Base-by-base conservation (phyloP, 2,888 invertebrate species). In the Apoda limacodes region DNA sequence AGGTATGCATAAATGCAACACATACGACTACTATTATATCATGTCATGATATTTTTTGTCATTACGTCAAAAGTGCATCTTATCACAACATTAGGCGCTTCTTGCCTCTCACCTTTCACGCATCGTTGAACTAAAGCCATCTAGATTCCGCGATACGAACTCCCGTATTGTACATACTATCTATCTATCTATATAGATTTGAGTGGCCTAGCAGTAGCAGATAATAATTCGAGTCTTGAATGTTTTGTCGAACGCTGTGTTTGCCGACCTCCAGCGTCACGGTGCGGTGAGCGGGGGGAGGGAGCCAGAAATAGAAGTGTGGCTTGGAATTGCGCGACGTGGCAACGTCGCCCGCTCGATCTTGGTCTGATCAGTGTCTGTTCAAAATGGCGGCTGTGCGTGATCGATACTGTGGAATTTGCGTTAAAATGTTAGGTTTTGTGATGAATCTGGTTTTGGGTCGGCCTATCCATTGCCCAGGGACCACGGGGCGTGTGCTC, bases 341-440 rank as follows among this genome's bases (percentile, higher is more conserved):
- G 78, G 78, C 78, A 76, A 75, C 78, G 75, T 67, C 72, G 75
- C 78, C 49, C 59, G 52, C 46, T 49, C 50, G 54, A 43, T 51
- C 61, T 17, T n/a, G n/a, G 7, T 17, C 17, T 5, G 5, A 6
- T 74, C 71, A 78, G 78, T 78, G 75, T 74, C 74, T 66, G 70
- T 74, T 71, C 78, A 80, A 80, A 78, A 80, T 80, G 78, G 80
- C 78, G 76, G 59, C 67, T 66, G 78, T 76, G 80, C 64, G 80
- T 80, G 80, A 80, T 80, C 80, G 74, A 80, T 80, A 78, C 70
- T 57, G 78, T 68, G 78, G 63, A 66, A 70, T 67, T 74, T 62
- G 52, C 59, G 69, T 72, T 64, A 56, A 74, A 78, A 74, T 72
- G 69, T 57, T 63, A 60, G 62, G 66, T 66, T 66, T 61, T 64